phyloP scores from a whole-genome alignment of 30 jellyfish, hydroid and myxozoan species.

The Hydra vulgaris region DNA sequence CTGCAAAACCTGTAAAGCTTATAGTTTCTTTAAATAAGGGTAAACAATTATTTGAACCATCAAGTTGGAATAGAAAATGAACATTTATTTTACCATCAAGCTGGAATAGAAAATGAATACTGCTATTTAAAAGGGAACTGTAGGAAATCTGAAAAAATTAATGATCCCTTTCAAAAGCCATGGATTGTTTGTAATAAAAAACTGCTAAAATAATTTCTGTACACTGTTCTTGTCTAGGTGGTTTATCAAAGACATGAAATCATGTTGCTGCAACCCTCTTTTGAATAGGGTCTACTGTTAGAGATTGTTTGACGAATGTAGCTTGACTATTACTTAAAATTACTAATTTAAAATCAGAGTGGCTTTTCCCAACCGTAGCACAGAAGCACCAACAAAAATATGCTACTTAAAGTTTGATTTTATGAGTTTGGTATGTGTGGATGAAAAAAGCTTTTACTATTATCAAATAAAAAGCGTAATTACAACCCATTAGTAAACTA shows the following conservation, averaged over 20 bases:
- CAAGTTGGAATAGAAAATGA: background rate
- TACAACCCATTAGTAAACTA: slow-evolving; percentile 8
- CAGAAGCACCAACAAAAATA: slow-evolving; percentile 8
- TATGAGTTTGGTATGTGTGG: slow-evolving; percentile 26
- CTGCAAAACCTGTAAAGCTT: slow-evolving; percentile 7
- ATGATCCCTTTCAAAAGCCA: slow-evolving; percentile 26
- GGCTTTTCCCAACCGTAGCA: slow-evolving; percentile 29
- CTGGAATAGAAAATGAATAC: slow-evolving; percentile 20
- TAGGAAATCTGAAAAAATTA: too few relatives aligned
- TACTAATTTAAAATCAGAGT: slow-evolving; percentile 5
- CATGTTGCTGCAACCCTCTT: slow-evolving; percentile 52
- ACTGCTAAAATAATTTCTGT: slow-evolving; percentile 18
- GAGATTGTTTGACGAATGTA: slow-evolving; percentile 24
- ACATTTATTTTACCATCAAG: slow-evolving; percentile 23
- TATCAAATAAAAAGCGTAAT: slow-evolving; percentile 5
- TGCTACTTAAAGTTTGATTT: background rate
- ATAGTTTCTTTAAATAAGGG: slow-evolving; percentile 32
- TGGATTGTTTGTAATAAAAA: slow-evolving; percentile 16
- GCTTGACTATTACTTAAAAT: too few relatives aligned
- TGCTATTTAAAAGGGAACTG: too few relatives aligned
- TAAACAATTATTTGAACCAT: slow-evolving; percentile 25
- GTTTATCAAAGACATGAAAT: slow-evolving; percentile 38
- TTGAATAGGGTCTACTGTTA: too few relatives aligned
- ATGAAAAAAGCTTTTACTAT: background rate
- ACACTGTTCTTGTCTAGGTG: slow-evolving; percentile 58